These are phyloP conservation scores for Lanius collurio DNA, from an alignment of 2,113 vertebrate species.

Conservation along the genomic window DNA sequence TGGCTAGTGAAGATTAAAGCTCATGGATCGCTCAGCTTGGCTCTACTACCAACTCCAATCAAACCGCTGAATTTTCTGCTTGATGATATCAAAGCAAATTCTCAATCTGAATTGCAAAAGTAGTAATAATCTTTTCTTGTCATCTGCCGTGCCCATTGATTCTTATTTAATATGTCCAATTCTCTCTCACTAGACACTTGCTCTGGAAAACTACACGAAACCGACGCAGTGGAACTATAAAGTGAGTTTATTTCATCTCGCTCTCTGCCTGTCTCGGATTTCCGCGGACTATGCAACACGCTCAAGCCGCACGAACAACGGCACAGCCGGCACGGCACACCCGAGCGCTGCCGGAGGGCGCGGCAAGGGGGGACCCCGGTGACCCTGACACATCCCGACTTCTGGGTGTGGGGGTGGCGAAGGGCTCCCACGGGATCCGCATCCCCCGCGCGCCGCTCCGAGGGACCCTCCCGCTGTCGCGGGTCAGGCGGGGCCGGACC, in stretches of 20 bases:
- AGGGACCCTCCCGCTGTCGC: neutral
- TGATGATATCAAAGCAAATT: neutral
- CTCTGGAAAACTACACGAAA: neutral
- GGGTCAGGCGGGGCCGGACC: neutral
- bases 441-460: neutral
- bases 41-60: neutral
- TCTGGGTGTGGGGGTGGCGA: fast-evolving
- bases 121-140: neutral
- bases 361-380: neutral
- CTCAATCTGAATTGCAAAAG: neutral
- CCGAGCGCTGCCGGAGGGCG: neutral
- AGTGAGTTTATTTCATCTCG: neutral
- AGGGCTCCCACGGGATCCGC: neutral
- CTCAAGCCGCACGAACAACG: neutral
- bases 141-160: neutral
- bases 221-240: neutral
- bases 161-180: neutral
- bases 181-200: neutral
- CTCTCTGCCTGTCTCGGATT: neutral
- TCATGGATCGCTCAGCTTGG: neutral
- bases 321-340: neutral
- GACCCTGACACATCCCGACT: neutral
- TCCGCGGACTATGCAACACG: neutral
- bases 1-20: neutral
- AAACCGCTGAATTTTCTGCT: neutral